These are phyloP conservation scores for Phengaris alcon DNA, from an alignment of 2,888 invertebrate species.

Conservation along the genomic window DNA sequence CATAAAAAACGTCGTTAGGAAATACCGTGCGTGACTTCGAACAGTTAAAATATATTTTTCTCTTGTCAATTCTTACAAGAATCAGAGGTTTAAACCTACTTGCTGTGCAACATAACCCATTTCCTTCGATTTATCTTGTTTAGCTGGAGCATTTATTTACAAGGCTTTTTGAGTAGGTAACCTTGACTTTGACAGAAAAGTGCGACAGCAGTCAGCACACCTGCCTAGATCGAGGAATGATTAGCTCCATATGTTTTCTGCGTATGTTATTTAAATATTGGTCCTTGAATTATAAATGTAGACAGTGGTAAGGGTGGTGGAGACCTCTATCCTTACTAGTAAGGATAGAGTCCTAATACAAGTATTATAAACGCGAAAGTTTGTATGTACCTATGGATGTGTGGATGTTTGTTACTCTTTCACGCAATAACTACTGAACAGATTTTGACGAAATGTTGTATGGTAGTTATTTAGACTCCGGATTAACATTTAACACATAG, in stretches of 20 bases:
- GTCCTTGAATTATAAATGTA: not conserved
- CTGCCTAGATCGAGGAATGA: not conserved
- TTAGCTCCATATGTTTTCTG: not conserved
- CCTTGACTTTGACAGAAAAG: not conserved
- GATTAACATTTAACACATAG: no score
- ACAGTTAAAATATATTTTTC: not conserved
- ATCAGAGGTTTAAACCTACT: not conserved
- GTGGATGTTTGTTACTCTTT: no score
- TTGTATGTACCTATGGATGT: no score
- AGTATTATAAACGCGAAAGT: no score
- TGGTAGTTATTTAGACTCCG: no score
- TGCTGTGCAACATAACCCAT: no score
- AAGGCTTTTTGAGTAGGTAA: not conserved
- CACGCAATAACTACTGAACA: no score
- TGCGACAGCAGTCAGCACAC: not conserved
- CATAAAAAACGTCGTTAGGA: slow-evolving; percentile 15
- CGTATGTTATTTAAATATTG: not conserved
- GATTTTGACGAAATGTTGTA: no score
- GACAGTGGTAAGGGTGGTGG: not conserved
- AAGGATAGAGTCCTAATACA: no score
- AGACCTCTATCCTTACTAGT: no score
- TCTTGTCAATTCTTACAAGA: slow-evolving; percentile 2
- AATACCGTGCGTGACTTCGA: slow-evolving; percentile 6
- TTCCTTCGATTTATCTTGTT: not conserved
- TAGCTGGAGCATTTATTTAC: not conserved